These are phyloP conservation scores for Cardiocondyla obscurior DNA, from an alignment of 1,140 invertebrate species.

Conservation along the genomic window DNA sequence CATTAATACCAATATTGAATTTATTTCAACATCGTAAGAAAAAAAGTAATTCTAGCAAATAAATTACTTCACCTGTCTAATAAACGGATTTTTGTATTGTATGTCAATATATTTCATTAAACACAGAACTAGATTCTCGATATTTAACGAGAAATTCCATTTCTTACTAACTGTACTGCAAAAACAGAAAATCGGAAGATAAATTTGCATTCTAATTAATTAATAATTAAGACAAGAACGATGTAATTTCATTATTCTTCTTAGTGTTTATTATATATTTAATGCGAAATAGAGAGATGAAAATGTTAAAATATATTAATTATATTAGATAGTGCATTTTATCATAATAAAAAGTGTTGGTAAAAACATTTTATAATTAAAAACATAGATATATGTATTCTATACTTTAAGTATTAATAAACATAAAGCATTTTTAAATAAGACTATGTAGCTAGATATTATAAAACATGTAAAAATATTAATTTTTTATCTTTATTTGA, in stretches of 20 bases:
- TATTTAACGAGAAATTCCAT: not conserved
- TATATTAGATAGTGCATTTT: not conserved
- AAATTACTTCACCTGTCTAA: not conserved
- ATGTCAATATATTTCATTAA: not conserved
- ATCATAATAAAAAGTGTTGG: not conserved
- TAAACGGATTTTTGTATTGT: constrained; percentile 59
- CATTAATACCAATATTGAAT: constrained; percentile 5
- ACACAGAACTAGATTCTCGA: not conserved
- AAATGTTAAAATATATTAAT: not conserved
- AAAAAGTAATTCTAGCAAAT: not conserved
- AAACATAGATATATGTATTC: not conserved
- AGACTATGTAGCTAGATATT: not conserved
- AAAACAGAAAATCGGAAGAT: not conserved
- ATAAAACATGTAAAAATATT: not conserved
- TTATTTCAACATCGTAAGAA: too few species aligned
- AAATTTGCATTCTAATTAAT: constrained; percentile 15
- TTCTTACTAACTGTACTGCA: not conserved
- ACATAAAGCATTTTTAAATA: not conserved
- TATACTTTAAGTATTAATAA: not conserved
- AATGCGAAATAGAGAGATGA: not conserved
- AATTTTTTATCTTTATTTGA: not conserved
- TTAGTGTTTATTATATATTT: not conserved
- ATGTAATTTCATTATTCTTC: constrained; percentile 9
- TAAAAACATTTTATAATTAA: not conserved
- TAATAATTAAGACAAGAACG: not conserved